Conservation (phyloP, 2,888 invertebrate species). For the Sesia apiformis region DNA sequence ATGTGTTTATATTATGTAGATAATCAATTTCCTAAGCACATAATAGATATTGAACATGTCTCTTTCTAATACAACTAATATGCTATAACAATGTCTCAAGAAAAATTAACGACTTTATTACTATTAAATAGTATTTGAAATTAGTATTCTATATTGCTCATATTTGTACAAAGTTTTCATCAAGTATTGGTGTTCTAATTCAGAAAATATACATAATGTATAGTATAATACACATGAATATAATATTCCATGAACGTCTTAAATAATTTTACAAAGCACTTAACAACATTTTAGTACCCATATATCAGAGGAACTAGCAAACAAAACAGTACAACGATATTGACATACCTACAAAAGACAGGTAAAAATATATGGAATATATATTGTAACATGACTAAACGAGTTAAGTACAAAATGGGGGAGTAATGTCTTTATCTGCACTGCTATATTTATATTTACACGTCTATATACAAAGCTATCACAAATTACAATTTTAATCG, state of each 20-base stretch:
- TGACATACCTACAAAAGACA: neutral
- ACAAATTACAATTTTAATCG: slow-evolving; percentile 67
- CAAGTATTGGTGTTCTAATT: slow-evolving; percentile 69
- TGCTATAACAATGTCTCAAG: slow-evolving; percentile 57
- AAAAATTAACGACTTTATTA: slow-evolving; percentile 52
- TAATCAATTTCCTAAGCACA: slow-evolving; percentile 8
- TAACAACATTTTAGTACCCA: slow-evolving; percentile 43
- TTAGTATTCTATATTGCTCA: slow-evolving; percentile 69
- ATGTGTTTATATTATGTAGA: slow-evolving; percentile 12
- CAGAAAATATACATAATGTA: slow-evolving; percentile 54
- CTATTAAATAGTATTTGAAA: slow-evolving; percentile 38
- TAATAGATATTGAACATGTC: slow-evolving; percentile 8
- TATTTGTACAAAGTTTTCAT: slow-evolving; percentile 73
- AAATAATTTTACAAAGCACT: slow-evolving; percentile 45
- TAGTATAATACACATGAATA: neutral
- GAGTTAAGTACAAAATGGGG: slow-evolving; percentile 64
- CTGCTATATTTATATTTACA: slow-evolving; percentile 57
- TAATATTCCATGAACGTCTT: slow-evolving; percentile 30
- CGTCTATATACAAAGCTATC: slow-evolving; percentile 70
- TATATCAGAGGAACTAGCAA: slow-evolving; percentile 51
- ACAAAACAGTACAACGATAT: slow-evolving; percentile 31
- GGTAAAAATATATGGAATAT: neutral
- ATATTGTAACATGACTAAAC: slow-evolving; percentile 24
- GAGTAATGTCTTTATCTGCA: slow-evolving; percentile 55
- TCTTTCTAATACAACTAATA: slow-evolving; percentile 45